Percentiles rank a stretch among this genome's conserved stretches.
These are phyloP conservation scores for Cartodere bifasciata DNA, from an alignment of 2,888 invertebrate genomes.

Conservation along the genomic window DNA sequence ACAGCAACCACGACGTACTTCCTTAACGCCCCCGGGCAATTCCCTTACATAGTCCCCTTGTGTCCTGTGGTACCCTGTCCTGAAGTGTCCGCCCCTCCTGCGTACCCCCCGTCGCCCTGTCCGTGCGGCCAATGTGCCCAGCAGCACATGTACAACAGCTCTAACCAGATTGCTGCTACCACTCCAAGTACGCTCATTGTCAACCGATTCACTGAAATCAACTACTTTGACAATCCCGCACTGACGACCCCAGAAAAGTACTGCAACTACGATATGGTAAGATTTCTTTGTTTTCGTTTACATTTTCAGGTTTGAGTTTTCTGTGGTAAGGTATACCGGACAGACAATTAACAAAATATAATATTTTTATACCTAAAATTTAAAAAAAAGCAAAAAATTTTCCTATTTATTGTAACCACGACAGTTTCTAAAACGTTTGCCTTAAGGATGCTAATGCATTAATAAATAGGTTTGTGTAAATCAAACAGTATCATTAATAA, in stretches of 20 bases:
- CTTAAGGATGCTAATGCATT: too few relatives aligned
- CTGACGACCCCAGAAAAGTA: constrained; percentile 28
- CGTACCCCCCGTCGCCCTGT: constrained; percentile 39
- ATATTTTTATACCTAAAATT: too few relatives aligned
- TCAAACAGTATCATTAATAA: too few relatives aligned
- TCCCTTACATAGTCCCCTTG: constrained; percentile 38
- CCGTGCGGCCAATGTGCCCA: constrained; percentile 45
- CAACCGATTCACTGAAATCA: constrained; percentile 37
- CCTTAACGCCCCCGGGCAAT: constrained; percentile 35
- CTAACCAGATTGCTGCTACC: constrained; percentile 21
- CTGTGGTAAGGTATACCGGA: too few relatives aligned
- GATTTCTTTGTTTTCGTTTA: constrained; percentile 12
- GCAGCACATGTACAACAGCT: constrained; percentile 37
- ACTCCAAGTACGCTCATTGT: constrained; percentile 34
- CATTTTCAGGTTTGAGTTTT: too few relatives aligned
- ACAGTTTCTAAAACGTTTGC: too few relatives aligned
- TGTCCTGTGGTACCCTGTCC: constrained; percentile 32
- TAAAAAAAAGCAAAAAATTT: too few relatives aligned
- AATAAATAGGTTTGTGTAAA: too few relatives aligned
- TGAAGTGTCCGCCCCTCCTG: constrained; percentile 33
- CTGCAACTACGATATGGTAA: constrained; percentile 35
- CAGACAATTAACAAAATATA: too few relatives aligned
- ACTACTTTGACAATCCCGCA: constrained; percentile 34
- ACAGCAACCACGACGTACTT: constrained; percentile 36
- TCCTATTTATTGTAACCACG: too few relatives aligned